These are phyloP conservation scores for Caenorhabditis afra DNA, from an alignment of 2,888 invertebrate species.

Conservation along the genomic window DNA sequence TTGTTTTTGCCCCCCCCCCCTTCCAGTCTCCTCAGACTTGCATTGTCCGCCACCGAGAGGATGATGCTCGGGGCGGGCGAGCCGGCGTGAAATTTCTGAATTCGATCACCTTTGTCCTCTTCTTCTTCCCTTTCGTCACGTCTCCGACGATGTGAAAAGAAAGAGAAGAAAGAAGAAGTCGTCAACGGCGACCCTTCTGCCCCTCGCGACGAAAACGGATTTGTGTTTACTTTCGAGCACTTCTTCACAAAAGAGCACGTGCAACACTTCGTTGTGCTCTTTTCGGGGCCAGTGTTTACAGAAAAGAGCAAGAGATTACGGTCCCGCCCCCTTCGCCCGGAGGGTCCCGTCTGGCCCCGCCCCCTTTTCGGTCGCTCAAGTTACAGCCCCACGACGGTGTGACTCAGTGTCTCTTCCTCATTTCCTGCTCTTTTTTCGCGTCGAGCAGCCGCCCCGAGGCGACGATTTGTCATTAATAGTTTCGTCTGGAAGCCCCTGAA, in stretches of 20 bases:
- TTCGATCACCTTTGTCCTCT: conserved; percentile 6
- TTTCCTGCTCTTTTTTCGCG: not conserved
- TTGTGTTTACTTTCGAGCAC: conserved; percentile 22
- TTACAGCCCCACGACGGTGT: not conserved
- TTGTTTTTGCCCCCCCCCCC: conserved; percentile 11
- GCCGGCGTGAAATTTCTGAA: too few species aligned
- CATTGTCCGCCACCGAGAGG: too few species aligned
- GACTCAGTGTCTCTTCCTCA: conserved; percentile 18
- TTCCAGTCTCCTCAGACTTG: too few species aligned
- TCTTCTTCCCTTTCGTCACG: not conserved
- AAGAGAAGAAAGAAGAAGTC: not conserved
- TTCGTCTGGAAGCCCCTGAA: conserved; percentile 17
- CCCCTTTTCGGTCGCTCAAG: not conserved
- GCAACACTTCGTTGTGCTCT: not conserved
- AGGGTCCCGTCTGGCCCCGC: conserved; percentile 27
- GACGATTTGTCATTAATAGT: conserved; percentile 20
- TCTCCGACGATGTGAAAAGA: not conserved
- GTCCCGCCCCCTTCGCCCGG: not conserved
- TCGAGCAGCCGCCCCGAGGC: conserved; percentile 4
- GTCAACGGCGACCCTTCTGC: not conserved
- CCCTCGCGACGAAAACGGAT: not conserved
- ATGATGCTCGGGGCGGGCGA: too few species aligned
- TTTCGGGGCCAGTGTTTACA: not conserved
- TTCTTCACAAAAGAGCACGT: not conserved
- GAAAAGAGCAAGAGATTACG: too few species aligned